Percentiles rank a stretch among this genome's conserved stretches.
These are phyloP conservation scores for Leptogaster cylindrica DNA, from an alignment of 2,888 invertebrate genomes.

Conservation along the genomic window DNA sequence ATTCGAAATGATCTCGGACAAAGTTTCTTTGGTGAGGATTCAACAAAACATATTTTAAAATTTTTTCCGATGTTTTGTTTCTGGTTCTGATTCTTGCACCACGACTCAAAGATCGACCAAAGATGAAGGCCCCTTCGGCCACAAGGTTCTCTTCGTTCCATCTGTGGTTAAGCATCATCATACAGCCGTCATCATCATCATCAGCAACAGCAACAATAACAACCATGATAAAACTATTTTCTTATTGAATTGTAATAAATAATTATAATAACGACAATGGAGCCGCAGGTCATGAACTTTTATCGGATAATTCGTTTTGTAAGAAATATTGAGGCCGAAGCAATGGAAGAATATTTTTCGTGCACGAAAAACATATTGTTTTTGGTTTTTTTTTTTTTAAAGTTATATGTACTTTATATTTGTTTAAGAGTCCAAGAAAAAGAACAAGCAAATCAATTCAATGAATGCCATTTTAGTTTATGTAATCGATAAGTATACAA, in stretches of 20 bases:
- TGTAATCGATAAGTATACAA: too few relatives aligned
- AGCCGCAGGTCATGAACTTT: slow-evolving; percentile 20
- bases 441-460: too few relatives aligned
- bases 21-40: too few relatives aligned
- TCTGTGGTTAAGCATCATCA: background rate
- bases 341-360: too few relatives aligned
- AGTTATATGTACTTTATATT: too few relatives aligned
- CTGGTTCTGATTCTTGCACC: slow-evolving; percentile 21
- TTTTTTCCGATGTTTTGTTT: background rate
- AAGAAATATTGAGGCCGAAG: background rate
- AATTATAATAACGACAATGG: slow-evolving; percentile 15
- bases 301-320: slow-evolving; percentile 8
- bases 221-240: too few relatives aligned
- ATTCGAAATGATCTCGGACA: background rate
- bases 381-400: too few relatives aligned
- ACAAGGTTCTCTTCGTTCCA: background rate
- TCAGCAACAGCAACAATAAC: too few relatives aligned
- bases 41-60: too few relatives aligned
- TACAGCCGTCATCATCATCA: background rate
- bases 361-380: too few relatives aligned
- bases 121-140: background rate
- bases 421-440: too few relatives aligned
- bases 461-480: too few relatives aligned
- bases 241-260: slow-evolving; percentile 34
- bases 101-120: background rate